Conservation (phyloP, 2,797 vertebrate genomes). For the Anguilla obscura region DNA sequence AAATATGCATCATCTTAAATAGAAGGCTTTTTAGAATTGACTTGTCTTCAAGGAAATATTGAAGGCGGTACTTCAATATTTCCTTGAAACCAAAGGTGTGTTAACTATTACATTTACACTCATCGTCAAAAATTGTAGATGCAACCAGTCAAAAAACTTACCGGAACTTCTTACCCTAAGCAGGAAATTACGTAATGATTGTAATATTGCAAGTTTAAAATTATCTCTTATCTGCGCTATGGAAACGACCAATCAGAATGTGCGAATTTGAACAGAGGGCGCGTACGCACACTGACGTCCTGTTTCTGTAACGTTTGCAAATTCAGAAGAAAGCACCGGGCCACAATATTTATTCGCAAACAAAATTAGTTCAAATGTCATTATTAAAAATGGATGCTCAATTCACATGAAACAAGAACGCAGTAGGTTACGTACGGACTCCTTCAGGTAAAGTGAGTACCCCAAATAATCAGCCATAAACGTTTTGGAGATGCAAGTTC, state of each 20-base stretch:
- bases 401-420: not conserved
- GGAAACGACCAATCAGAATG: constrained; percentile 26
- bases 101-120: too few species aligned
- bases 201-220: not conserved
- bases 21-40: too few species aligned
- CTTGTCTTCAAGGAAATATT: too few species aligned
- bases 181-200: not conserved
- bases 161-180: not conserved
- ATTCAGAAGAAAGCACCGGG: not conserved
- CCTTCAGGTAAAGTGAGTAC: not conserved
- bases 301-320: not conserved
- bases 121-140: too few species aligned
- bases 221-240: not conserved
- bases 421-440: not conserved
- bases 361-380: not conserved
- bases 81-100: too few species aligned
- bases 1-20: too few species aligned
- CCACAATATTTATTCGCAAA: not conserved
- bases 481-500: not conserved
- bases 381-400: not conserved
- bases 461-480: not conserved
- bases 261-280: constrained; percentile 28
- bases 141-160: not conserved
- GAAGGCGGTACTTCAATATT: too few species aligned
- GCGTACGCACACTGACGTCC: not conserved